Percentiles rank a stretch among this genome's conserved stretches.
phyloP scores from a whole-genome alignment of 2,113 vertebrate genomes.

The Callospermophilus lateralis region DNA sequence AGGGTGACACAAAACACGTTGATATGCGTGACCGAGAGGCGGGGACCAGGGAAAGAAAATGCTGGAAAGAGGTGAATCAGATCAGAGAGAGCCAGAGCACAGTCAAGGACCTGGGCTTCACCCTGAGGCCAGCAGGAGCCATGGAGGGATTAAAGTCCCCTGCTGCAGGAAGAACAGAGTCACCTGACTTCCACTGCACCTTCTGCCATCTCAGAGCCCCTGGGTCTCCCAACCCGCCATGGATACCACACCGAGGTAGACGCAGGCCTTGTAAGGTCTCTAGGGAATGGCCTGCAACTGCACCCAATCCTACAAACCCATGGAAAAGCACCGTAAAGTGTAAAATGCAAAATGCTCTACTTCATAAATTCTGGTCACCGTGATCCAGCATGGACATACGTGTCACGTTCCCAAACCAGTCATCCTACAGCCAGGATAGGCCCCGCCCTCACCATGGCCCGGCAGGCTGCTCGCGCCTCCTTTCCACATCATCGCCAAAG shows the following conservation, averaged over 20 bases:
- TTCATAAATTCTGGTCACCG: neutral
- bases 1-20: fast-evolving
- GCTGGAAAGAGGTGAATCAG: neutral
- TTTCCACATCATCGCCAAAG: neutral
- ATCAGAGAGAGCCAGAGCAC: neutral
- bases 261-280: neutral
- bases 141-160: neutral
- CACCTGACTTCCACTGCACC: fast-evolving
- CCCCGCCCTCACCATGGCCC: neutral
- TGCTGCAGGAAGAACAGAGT: neutral
- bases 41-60: neutral
- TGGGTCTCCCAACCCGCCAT: neutral
- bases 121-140: neutral
- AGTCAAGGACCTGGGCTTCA: neutral
- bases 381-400: neutral
- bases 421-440: neutral
- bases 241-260: neutral
- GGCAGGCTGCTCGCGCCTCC: neutral
- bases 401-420: neutral
- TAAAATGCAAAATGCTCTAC: neutral
- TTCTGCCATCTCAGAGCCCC: neutral
- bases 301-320: neutral
- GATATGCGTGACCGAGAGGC: fast-evolving
- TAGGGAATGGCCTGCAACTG: neutral
- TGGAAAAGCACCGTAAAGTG: neutral